Base-by-base conservation (phyloP, 2,113 vertebrate species). In the Tympanuchus pallidicinctus region DNA sequence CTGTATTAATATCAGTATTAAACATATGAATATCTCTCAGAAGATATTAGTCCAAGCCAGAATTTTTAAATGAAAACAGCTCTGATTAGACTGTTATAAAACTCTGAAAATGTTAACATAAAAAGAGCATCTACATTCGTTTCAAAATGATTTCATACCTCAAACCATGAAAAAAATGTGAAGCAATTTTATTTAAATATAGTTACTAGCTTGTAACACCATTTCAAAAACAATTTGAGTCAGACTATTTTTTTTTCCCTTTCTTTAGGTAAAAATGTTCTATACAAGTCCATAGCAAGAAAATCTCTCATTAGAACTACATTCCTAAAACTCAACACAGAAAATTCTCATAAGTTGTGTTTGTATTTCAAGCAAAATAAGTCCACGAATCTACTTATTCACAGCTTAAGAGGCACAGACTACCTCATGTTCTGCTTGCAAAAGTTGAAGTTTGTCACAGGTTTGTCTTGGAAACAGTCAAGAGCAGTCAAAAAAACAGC, bases 11-110 rank as follows among this genome's bases (percentile, higher is more conserved):
- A 63, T 13, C 30, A 28, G 59, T 19, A 48, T 27, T 47, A 61
- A 66, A 59, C 25, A 40, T 64, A 38, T 16, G 2, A 60, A 12
- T 65, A 83, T 12, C 19, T 79, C 45, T 30, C 47, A 88, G n/a
- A 76, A 43, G 17, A 40, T 40, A 11, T 45, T 82, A 89, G 30
- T 38, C 21, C 25, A 71, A 72, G 52, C 11, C 69, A 79, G 19
- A 92, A 65, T 87, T 93, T 84, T 86, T 80, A 83, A 90, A 86
- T 63, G 24, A 56, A 92, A 86, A 73, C n/a, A 64, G 47, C 16
- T 63, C 83, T 48, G 77, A 73, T 42, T 12, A 83, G 21, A 77
- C 42, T 74, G 32, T 74, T 71, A 63, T 1, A 88, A 64, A 90
- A 60, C 38, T 66, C 36, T 83, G 36, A 73, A 89, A 83, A 84